Base-by-base conservation (phyloP, 2,113 vertebrate species). In the Euleptes europaea region DNA sequence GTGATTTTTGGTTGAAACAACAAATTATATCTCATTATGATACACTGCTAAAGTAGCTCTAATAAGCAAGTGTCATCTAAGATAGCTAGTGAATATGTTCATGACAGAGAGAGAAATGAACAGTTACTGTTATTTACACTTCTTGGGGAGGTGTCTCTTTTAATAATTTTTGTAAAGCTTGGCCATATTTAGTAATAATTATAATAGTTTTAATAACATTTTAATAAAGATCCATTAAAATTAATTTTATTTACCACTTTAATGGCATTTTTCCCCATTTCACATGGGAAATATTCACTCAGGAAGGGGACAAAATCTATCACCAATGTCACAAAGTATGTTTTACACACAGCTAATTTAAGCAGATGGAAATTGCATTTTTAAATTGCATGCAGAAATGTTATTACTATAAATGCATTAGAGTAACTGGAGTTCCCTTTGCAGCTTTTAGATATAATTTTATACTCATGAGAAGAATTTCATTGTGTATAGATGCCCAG, bases 351-450 rank as follows among this genome's bases (percentile, higher is more conserved):
- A 60, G 70, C 15, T 84, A 78, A 90, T 86, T 78, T 88, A 85
- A 88, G 83, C 73, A 84, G 65, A 73, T 88, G 67, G 89, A 90
- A 91, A 86, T 40, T 71, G 44, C 54, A 87, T 93, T 94, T 89
- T 90, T 44, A 84, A 88, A 80, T 92, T 88, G 82, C 57, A 86
- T 86, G 60, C n/a, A 72, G 44, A 47, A 87, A 87, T 57, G 28
- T 60, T 73, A 74, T 92, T 78, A 80, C 74, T 71, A 73, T 78
- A 82, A 88, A 82, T 57, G 49, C 66, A 89, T 91, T 91, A 65
- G 63, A 91, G 44, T 70, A 83, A 42, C 77, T 80, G 57, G 77
- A 78, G 1, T 78, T 92, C 77, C 80, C 2, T 31, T 77, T 84
- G 57, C 47, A 72, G 26, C 54, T 72, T 49, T 90, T 70, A 86